Evolutionary conservation across 1,140 invertebrate species (phyloP).

Genomic region (Dryas iulia): DNA sequence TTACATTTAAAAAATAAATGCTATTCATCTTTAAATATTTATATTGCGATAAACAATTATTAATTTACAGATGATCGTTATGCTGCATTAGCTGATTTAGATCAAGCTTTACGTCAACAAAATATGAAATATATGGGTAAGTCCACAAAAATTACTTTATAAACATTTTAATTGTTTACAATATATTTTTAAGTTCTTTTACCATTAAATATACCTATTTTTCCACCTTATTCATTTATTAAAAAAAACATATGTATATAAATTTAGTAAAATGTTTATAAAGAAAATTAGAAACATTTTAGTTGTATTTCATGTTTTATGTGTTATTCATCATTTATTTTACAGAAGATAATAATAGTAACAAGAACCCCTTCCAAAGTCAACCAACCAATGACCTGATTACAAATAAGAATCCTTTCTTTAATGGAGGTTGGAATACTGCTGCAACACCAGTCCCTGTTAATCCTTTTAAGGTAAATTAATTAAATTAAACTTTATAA

Average conservation of each 20-base stretch:
- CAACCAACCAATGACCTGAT: constrained; percentile 61
- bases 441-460: constrained; percentile 48
- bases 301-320: too few species aligned
- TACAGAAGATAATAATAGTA: constrained; percentile 60
- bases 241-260: too few species aligned
- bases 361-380: constrained; percentile 73
- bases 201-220: too few species aligned
- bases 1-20: neutral
- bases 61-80: constrained; percentile 72
- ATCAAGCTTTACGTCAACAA: constrained; percentile 72
- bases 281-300: too few species aligned
- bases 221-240: too few species aligned
- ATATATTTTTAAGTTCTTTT: neutral
- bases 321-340: constrained; percentile 21
- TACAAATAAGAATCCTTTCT: constrained; percentile 69
- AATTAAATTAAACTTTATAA: neutral
- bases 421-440: constrained; percentile 66
- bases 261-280: too few species aligned
- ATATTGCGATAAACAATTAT: too few species aligned
- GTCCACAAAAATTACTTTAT: constrained; percentile 1
- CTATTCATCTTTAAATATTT: too few species aligned
- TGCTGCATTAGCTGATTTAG: constrained; percentile 77
- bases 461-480: constrained; percentile 68
- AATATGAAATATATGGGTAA: constrained; percentile 71
- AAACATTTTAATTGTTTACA: neutral